phyloP scores from a whole-genome alignment of 1,140 invertebrate genomes.

The Leptinotarsa defecta region DNA sequence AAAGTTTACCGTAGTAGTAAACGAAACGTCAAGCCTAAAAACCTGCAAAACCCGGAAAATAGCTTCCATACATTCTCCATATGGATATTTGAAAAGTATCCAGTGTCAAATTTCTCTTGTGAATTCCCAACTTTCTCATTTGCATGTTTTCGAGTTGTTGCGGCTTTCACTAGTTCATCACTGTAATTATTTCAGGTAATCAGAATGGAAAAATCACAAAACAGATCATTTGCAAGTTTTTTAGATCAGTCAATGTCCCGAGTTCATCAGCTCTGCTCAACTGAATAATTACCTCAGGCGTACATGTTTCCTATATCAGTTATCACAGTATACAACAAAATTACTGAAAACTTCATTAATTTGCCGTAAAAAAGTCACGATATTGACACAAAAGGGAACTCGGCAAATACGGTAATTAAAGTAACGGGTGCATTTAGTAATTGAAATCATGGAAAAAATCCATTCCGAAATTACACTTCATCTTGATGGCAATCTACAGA shows the following conservation, averaged over 20 bases:
- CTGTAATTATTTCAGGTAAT: not conserved
- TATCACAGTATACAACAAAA: not conserved
- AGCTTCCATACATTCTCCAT: no score
- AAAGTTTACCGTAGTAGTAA: no score
- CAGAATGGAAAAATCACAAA: not conserved
- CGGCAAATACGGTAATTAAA: conserved; percentile 16
- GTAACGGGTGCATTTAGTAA: conserved; percentile 35
- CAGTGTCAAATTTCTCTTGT: no score
- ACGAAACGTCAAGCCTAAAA: no score
- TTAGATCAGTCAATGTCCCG: not conserved
- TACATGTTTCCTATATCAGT: not conserved
- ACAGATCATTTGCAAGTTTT: not conserved
- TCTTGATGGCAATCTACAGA: conserved; percentile 42
- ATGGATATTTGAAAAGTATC: no score
- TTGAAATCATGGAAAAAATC: conserved; percentile 46
- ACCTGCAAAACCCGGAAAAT: no score
- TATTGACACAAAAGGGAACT: conserved; percentile 2
- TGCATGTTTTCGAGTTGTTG: no score
- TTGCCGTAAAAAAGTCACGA: not conserved
- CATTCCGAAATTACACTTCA: conserved; percentile 44
- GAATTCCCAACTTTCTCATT: no score
- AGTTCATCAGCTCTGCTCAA: not conserved
- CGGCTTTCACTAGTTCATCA: not conserved
- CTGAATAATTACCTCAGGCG: not conserved
- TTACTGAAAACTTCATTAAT: not conserved